Evolutionary conservation across 2,113 vertebrate genomes (phyloP), one percentile per base, ranked within the genome.

Genomic region (Campylorhamphus procurvoides): DNA sequence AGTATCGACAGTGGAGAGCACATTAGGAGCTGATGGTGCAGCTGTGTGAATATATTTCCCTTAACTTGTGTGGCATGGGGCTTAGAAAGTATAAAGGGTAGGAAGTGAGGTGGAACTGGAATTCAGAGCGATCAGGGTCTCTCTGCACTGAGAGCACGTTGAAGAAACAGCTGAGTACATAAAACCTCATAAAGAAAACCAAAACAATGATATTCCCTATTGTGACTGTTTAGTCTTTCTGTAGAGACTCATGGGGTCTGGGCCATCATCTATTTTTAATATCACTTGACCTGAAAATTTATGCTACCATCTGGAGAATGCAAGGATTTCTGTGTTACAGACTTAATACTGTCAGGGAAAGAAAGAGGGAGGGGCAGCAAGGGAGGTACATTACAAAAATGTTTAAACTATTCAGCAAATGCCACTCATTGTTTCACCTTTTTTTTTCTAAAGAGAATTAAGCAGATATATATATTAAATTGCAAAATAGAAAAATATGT

Each of bases 151-250:
- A 98, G 94, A 97, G 95, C 96, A 96, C 44, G 80, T 87, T 75
- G 76, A 96, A 97, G 97, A 96, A 98, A 98, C 99, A 99, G 99
- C 99, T 99, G 98, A 99, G 98, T 98, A 99, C 98, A 99, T 99
- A 99, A 98, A 98, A 97, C 95, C 97, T 97, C 98, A 96, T 97
- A 98, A 98, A 98, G 98, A 98, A 98, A 98, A 98, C 97, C 98
- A 98, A 99, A 99, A 99, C 99, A 99, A 97, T 98, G 96, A 97
- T 98, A 98, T 98, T 98, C 98, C 98, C 99, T 97, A 98, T 98
- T 86, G 98, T 97, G 98, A 98, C 98, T 99, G 99, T 99, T 99
- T 99, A 99, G 99, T 99, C 99, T 99, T 98, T 98, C 98, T 98
- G 98, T 91, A 97, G 98, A 98, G 98, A 97, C 96, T 98, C 97